Base-by-base conservation (phyloP, 2,113 vertebrate species). In the Scatophagus argus region DNA sequence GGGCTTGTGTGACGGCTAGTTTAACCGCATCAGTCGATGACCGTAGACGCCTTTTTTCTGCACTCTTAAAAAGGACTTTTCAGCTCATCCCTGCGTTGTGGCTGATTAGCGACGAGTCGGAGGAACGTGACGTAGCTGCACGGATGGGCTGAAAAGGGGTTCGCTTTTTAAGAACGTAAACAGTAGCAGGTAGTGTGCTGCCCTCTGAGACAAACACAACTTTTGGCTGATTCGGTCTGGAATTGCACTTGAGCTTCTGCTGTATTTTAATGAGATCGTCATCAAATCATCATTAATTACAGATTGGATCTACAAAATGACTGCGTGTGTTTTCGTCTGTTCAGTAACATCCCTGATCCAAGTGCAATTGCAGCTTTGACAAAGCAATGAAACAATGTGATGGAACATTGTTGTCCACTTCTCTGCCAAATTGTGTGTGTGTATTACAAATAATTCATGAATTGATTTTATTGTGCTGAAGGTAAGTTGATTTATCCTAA, bases 301-400 rank as follows among this genome's bases (percentile, higher is more conserved):
- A 60, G 32, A 55, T 62, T 36, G 54, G 29, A 72, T 63, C 17
- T 1, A 1, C 27, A 12, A 60, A 52, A 77, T 27, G n/a, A 46
- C 49, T 56, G 4, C 29, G 34, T 63, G 17, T 23, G 11, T 8
- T 52, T 61, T 1, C 31, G 44, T 47, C 34, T 69, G 9, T 52
- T 49, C 9, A 46, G n/a, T n/a, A n/a, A n/a, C n/a, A n/a, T n/a
- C n/a, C n/a, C n/a, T n/a, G n/a, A 36, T 51, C 46, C 1, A 79
- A 84, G 91, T 90, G 89, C 91, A 91, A 90, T 88, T 91, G 32
- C 90, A 91, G 87, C 73, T 27, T 38, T 65, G 68, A 31, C 9
- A 44, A 74, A 25, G 63, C 77, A 69, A 46, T 56, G 14, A 66
- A 78, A 67, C 79, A 76, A 81, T 77, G 78, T 73, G 67, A 85